These are phyloP conservation scores for Agapornis canus DNA, from an alignment of 2,797 vertebrate genomes.

Conservation along the genomic window DNA sequence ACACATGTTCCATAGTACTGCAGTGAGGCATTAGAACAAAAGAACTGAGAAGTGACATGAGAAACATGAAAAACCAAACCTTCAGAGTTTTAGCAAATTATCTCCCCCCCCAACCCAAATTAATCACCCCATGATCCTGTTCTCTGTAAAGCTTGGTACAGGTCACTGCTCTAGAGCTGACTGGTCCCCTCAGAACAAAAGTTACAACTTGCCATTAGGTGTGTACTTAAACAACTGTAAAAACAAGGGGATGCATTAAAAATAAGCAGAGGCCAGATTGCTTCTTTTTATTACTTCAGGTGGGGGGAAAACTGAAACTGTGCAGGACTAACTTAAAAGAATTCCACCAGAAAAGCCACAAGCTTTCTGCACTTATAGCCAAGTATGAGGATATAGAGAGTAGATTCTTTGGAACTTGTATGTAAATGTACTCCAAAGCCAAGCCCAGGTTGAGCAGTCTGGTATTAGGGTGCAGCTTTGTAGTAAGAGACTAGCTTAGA, in stretches of 20 bases:
- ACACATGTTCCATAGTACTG: background rate
- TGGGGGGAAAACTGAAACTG: background rate
- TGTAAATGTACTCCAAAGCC: background rate
- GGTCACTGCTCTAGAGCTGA: background rate
- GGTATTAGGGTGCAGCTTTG: background rate
- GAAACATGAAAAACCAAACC: background rate
- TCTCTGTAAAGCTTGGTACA: background rate
- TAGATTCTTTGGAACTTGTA: background rate
- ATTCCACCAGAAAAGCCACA: background rate
- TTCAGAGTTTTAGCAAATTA: background rate
- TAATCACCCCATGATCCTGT: background rate
- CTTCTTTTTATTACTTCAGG: background rate
- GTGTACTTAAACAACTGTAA: background rate
- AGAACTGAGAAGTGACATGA: background rate
- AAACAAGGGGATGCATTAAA: background rate
- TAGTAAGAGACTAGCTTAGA: background rate
- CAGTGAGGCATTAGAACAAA: background rate
- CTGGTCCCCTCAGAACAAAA: background rate
- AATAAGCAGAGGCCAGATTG: background rate
- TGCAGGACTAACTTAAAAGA: background rate
- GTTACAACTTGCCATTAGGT: background rate
- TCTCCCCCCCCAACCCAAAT: fast-evolving
- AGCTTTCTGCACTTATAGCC: background rate
- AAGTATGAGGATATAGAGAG: background rate
- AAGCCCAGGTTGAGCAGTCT: background rate